Conservation (phyloP, 2,888 invertebrate species). For the Caenorhabditis wallacei region DNA sequence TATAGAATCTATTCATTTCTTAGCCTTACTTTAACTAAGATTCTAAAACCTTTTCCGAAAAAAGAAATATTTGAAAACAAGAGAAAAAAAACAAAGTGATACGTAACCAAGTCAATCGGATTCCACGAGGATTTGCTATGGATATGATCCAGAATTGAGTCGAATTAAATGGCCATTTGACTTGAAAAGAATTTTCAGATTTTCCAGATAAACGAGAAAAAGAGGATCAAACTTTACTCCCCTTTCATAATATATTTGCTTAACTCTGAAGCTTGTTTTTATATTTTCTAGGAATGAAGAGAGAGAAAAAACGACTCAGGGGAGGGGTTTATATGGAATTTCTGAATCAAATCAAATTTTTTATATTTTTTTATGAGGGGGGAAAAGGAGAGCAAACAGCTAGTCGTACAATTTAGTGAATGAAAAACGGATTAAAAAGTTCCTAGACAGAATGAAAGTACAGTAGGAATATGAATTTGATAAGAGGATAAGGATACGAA, state of each 20-base stretch:
- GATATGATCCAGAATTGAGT: conserved; percentile 15
- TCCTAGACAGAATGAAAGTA: conserved; percentile 3
- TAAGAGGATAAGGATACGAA: no score
- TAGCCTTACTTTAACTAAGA: background rate
- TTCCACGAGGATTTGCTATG: no score
- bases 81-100: background rate
- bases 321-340: background rate
- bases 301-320: conserved; percentile 9
- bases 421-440: conserved; percentile 17
- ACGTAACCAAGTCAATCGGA: conserved; percentile 50
- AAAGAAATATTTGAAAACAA: conserved; percentile 13
- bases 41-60: background rate
- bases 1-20: conserved; percentile 5
- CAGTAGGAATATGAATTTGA: no score
- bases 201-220: background rate
- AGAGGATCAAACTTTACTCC: background rate
- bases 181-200: background rate
- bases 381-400: background rate
- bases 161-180: background rate
- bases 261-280: conserved; percentile 3
- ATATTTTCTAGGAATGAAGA: background rate
- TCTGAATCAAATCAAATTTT: conserved; percentile 5
- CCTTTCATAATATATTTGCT: background rate
- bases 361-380: background rate
- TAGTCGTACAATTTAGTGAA: background rate